Base-by-base conservation (phyloP, 1,140 invertebrate genomes). In the Oryctes rhinoceros region DNA sequence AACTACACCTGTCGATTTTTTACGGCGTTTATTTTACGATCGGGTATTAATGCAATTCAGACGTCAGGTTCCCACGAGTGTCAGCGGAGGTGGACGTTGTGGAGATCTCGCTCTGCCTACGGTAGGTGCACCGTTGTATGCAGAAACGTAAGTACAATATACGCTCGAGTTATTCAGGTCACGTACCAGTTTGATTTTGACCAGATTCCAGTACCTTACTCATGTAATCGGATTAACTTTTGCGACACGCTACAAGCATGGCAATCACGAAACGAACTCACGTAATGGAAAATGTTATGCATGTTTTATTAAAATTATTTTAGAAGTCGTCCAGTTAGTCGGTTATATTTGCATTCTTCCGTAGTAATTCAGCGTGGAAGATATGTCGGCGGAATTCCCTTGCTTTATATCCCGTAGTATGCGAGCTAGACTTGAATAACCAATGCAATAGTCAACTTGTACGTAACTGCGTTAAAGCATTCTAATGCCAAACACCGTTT, bases 151-250 rank as follows among this genome's bases (percentile, higher is more conserved):
- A 9, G 65, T 15, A 71, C 35, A 71, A 71, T 24, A 35, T 71
- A 37, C 65, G 24, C 18, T 71, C 65, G 35, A 71, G 65, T 37
- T 71, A 71, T 71, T 71, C 65, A 71, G 65, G 65, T 71, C 65
- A 71, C 65, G 65, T 71, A 71, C 65, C 24, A 71, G 65, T 71
- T 71, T 24, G 65, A 71, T 71, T 71, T 71, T 71, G 65, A 71
- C 65, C 65, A 71, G 65, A 71, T 71, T 71, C 65, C 65, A 71
- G 65, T 71, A 71, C 65, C 65, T 71, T 71, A 37, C 65, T 71
- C 65, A 24, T 71, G 65, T 71, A 71, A 71, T 71, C 18, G 65
- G 65, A 71, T 71, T 71, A 35, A 30, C 65, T 71, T 59, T 37
- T 37, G 65, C 65, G 7, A 71, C 65, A 71, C 24, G 65, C 24